Evolutionary conservation across 2,797 vertebrate species (phyloP), one percentile per base, ranked within the genome.

Genomic region (Nyctibius grandis): DNA sequence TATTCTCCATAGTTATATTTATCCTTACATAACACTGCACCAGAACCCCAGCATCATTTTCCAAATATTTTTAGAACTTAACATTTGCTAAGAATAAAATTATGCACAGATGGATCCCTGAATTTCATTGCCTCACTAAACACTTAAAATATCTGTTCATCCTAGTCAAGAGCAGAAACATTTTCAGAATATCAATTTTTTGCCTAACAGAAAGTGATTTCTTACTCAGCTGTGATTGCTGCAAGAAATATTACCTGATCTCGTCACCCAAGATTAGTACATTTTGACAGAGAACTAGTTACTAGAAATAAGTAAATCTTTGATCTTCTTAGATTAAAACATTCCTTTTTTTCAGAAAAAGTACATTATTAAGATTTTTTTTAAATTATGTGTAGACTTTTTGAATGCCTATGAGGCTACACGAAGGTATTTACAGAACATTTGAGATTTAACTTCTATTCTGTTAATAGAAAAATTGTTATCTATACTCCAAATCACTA

Each of bases 81-180:
- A 51, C 60, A 54, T 70, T 88, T 0, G 1, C 91, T 64, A 91
- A 88, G 91, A 92, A 93, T 94, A 91, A 92, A 92, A 51, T 4
- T 47, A 89, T 60, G 72, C 81, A 89, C 93, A 96, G 95, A 97
- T 95, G 91, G 93, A 82, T 88, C 63, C 64, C 91, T 87, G 53
- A 87, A 82, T 91, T 91, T 76, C 50, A 68, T 0, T 87, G 89
- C 95, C 74, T 93, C 59, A 60, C 77, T 65, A 50, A 92, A 92
- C 40, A 69, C 81, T 92, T 91, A 31, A 92, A 94, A 86, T 93
- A 94, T 61, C 72, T 59, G 21, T 12, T 91, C 40, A 57, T 90
- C 93, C 70, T 65, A 69, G 47, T 87, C 81, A 82, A 94, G 87
- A 78, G 61, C 44, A 91, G 63, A 82, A 91, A 44, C 17, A 61